Conservation (phyloP, 2,113 vertebrate species). For the Pavo muticus region DNA sequence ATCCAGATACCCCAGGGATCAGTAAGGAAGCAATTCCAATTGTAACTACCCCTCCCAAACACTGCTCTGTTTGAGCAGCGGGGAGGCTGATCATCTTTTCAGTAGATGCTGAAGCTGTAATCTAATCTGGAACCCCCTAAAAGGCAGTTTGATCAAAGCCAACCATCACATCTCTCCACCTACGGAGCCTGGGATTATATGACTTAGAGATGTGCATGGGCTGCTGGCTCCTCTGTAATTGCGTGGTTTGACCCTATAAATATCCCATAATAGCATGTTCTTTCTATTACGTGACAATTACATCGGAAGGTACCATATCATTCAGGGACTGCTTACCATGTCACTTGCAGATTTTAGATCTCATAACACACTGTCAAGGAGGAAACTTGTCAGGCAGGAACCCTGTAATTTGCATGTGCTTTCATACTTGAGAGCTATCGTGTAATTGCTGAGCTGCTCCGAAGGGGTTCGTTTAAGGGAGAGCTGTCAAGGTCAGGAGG, state of each 20-base stretch:
- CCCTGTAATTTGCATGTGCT: constrained; percentile 55
- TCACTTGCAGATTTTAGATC: constrained; percentile 28
- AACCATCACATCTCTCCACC: background rate
- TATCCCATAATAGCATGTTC: constrained; percentile 39
- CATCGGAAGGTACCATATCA: background rate
- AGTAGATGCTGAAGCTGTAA: background rate
- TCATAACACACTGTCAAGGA: constrained; percentile 1
- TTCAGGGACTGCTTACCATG: constrained; percentile 16
- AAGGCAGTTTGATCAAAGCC: background rate
- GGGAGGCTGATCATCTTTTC: background rate
- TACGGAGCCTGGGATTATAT: constrained; percentile 5
- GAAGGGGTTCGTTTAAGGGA: background rate
- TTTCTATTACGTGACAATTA: background rate
- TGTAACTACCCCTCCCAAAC: background rate
- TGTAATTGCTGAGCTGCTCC: background rate
- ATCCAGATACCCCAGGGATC: background rate
- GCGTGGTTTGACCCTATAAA: constrained; percentile 48
- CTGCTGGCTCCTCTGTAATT: constrained; percentile 58
- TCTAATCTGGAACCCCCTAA: background rate
- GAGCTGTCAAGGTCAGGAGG: background rate
- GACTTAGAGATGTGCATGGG: background rate
- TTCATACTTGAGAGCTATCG: background rate
- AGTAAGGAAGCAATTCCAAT: background rate
- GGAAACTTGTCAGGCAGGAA: constrained; percentile 23
- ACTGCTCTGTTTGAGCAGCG: background rate